A percentile compares a stretch with the other conserved stretches of the same genome.
These are phyloP conservation scores for Chaetoderma sp. DNA, from an alignment of 2,888 invertebrate genomes.

Conservation along the genomic window DNA sequence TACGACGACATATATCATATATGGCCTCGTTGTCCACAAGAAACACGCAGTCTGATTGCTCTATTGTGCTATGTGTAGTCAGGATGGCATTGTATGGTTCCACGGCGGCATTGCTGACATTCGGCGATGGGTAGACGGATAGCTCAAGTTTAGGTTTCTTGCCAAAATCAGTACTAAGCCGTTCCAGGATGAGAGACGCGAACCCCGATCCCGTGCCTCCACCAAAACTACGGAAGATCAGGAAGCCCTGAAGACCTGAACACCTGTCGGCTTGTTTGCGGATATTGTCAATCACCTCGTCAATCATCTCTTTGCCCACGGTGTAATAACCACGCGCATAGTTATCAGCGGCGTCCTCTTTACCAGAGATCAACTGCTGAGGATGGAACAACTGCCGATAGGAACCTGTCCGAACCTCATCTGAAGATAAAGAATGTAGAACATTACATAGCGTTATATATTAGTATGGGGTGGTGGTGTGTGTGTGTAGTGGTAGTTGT, in stretches of 20 bases:
- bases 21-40: too few species aligned
- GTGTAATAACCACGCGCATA: constrained; percentile 61
- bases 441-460: too few species aligned
- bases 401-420: constrained; percentile 55
- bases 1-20: too few species aligned
- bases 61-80: constrained; percentile 92
- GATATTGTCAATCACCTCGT: constrained; percentile 52
- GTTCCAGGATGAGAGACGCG: constrained; percentile 87
- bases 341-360: constrained; percentile 62
- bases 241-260: constrained; percentile 82
- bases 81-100: constrained; percentile 96
- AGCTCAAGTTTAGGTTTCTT: constrained; percentile 90
- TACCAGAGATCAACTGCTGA: constrained; percentile 58
- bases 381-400: constrained; percentile 60
- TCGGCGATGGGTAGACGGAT: constrained; percentile 88
- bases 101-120: constrained; percentile 90
- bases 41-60: constrained; percentile 91
- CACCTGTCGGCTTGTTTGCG: constrained; percentile 71
- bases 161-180: constrained; percentile 84
- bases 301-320: constrained; percentile 57
- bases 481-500: too few species aligned
- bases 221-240: constrained; percentile 91
- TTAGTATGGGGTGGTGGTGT: too few species aligned
- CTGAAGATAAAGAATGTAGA: constrained; percentile 39
- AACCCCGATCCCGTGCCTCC: constrained; percentile 94